Evolutionary conservation across 2,888 invertebrate genomes (phyloP).

Genomic region (Empis stercorea): DNA sequence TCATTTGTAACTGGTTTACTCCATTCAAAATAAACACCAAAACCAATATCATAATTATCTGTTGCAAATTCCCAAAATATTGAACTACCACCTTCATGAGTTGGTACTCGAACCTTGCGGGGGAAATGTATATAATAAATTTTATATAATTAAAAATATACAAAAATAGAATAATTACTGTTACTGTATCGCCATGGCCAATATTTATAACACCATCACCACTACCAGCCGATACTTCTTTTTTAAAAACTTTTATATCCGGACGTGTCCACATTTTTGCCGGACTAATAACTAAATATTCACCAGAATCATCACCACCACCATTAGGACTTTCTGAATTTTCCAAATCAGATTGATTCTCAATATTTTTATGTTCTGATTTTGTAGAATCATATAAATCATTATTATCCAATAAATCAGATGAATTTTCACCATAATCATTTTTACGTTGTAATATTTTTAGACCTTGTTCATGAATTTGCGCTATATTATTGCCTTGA

Average conservation of each 20-base stretch:
- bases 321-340: neutral
- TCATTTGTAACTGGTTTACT: constrained; percentile 73
- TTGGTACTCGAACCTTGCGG: constrained; percentile 80
- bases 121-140: neutral
- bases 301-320: constrained; percentile 29
- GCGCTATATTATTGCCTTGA: constrained; percentile 8
- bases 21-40: constrained; percentile 98
- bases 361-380: constrained; percentile 12
- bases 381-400: constrained; percentile 8
- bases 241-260: constrained; percentile 83
- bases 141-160: neutral
- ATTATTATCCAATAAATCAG: constrained; percentile 12
- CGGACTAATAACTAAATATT: constrained; percentile 45
- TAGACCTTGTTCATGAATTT: constrained; percentile 16
- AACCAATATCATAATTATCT: constrained; percentile 93
- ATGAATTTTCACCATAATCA: constrained; percentile 14
- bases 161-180: constrained; percentile 49
- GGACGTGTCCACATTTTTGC: constrained; percentile 94
- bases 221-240: constrained; percentile 62
- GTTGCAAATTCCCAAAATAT: constrained; percentile 99
- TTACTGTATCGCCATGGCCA: constrained; percentile 93
- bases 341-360: constrained; percentile 14
- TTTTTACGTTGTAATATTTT: constrained; percentile 19
- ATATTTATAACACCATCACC: constrained; percentile 86
- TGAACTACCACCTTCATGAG: constrained; percentile 82